Base-by-base conservation (phyloP, 1,140 invertebrate genomes). In the Caenorhabditis briggsae region DNA sequence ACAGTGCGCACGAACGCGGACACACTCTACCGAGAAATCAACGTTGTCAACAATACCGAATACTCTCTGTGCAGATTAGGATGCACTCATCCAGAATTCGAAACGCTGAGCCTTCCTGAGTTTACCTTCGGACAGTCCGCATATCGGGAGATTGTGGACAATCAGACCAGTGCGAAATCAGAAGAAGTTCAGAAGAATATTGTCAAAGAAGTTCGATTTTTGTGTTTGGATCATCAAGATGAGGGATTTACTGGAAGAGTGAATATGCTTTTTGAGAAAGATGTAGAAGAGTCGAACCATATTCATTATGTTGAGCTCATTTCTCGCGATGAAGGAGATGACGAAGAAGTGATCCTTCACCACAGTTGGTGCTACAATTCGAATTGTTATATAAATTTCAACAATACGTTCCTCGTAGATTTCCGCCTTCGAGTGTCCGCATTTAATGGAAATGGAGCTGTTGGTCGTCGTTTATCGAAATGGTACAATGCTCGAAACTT, bases 11-110 rank as follows among this genome's bases (percentile, higher is more conserved):
- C 70, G 7, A 78, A 78, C 33, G 33, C 33, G 2, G 70, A 53
- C 12, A 78, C 70, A 8, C 18, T 50, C 7, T 78, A 23, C 14
- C 43, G 20, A 7, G 46, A 78, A 23, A 18, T 50, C 20, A n/a
- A 78, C 18, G 46, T 78, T 9, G 9, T 25, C 12, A 53, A 78
- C 18, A 53, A 78, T n/a, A 78, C 70, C 1, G 70, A 78, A 18
- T 78, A 50, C 23, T 50, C 43, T 48, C 43, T 46, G 70, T 78
- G 70, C n/a, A 12, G 33, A 23, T 50, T 78, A n/a, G 70, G 70
- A 78, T 78, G 70, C 46, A 23, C 14, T 41, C 25, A 41, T n/a
- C 70, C 43, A 2, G 70, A 50, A 78, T 78, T 43, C 46, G 9
- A 46, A 0, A 16, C 25, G 0, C 70, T 78, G 9, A 50, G 23